phyloP scores from a whole-genome alignment of 2,797 vertebrate species.

The Anabas testudineus region DNA sequence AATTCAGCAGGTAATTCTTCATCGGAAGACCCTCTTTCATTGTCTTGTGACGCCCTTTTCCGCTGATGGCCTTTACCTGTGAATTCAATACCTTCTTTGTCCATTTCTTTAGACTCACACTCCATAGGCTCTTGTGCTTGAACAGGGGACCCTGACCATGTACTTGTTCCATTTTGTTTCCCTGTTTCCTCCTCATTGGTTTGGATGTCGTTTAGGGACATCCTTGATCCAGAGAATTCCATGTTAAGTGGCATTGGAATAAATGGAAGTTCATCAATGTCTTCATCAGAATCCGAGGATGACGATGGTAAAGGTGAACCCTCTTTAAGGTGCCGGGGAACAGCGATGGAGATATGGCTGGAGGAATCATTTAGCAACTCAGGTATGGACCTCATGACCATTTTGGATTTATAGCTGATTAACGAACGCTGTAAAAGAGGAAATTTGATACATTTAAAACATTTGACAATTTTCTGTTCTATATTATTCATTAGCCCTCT shows the following conservation, averaged over 20 bases:
- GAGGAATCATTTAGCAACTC: slow-evolving; percentile 93
- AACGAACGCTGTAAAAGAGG: slow-evolving; percentile 89
- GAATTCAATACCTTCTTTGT: slow-evolving; percentile 69
- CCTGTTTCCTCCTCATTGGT: slow-evolving; percentile 86
- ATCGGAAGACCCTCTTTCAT: slow-evolving; percentile 84
- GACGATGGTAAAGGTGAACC: slow-evolving; percentile 91
- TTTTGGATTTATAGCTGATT: slow-evolving; percentile 98
- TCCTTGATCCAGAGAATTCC: slow-evolving; percentile 94
- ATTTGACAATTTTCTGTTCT: not conserved
- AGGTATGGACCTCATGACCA: slow-evolving; percentile 95
- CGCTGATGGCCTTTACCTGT: slow-evolving; percentile 74
- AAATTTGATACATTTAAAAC: slow-evolving; percentile 12
- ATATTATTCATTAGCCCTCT: too few species aligned
- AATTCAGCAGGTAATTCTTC: slow-evolving; percentile 84
- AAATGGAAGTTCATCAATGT: slow-evolving; percentile 93
- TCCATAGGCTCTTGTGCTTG: slow-evolving; percentile 78
- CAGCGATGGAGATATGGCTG: slow-evolving; percentile 93
- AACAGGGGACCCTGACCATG: slow-evolving; percentile 53
- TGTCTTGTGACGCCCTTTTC: slow-evolving; percentile 81
- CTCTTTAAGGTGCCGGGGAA: slow-evolving; percentile 90
- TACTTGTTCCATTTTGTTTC: slow-evolving; percentile 72
- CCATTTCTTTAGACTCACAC: slow-evolving; percentile 58
- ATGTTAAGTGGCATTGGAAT: slow-evolving; percentile 94
- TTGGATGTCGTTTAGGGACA: slow-evolving; percentile 94
- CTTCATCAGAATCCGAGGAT: slow-evolving; percentile 97